Conservation (phyloP, 2,113 vertebrate species). For the Galemys pyrenaicus region DNA sequence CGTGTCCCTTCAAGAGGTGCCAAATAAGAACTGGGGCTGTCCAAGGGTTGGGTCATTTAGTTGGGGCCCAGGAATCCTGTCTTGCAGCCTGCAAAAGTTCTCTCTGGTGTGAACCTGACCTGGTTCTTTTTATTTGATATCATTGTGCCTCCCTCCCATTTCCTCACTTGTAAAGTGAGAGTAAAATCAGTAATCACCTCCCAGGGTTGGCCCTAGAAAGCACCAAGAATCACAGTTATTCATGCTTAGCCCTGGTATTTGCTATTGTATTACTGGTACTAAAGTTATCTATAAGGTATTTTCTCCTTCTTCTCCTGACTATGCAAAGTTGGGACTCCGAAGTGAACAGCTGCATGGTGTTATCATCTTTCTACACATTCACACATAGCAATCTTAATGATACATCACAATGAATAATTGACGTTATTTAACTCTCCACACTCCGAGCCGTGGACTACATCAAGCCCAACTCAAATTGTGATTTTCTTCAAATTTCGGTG, state of each 20-base stretch:
- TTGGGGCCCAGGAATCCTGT: background rate
- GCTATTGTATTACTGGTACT: background rate
- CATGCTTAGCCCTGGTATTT: background rate
- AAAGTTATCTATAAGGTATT: slow-evolving; percentile 50
- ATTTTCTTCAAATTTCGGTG: slow-evolving; percentile 61
- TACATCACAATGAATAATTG: slow-evolving; percentile 82
- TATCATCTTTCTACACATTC: slow-evolving; percentile 76
- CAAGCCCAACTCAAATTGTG: slow-evolving; percentile 32
- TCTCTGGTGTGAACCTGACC: background rate
- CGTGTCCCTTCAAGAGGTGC: background rate
- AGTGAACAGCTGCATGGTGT: slow-evolving; percentile 79
- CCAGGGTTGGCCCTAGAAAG: background rate
- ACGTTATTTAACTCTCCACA: slow-evolving; percentile 81
- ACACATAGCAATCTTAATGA: slow-evolving; percentile 82
- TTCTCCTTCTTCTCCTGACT: slow-evolving; percentile 29
- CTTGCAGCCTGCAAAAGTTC: background rate
- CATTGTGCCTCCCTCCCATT: background rate
- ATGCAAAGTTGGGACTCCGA: slow-evolving; percentile 68
- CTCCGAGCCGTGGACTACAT: slow-evolving; percentile 39
- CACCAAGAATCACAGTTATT: background rate
- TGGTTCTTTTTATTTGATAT: background rate
- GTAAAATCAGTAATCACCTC: background rate
- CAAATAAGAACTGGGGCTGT: background rate
- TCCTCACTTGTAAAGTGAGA: background rate
- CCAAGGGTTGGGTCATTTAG: background rate